Evolutionary conservation across 2,888 invertebrate species (phyloP), one percentile per base, ranked within the genome.

Genomic region (Nineta flava): DNA sequence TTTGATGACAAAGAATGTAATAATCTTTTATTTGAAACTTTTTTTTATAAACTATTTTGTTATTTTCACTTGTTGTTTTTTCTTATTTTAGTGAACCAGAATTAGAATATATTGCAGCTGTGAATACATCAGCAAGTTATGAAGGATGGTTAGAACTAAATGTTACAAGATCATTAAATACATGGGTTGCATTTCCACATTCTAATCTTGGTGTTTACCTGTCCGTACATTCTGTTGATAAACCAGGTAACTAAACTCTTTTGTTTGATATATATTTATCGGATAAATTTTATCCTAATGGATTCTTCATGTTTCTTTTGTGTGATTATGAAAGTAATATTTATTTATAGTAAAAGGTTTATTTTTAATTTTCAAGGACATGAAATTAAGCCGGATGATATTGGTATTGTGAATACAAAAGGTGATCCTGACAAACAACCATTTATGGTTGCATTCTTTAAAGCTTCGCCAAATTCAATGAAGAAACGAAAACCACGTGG

Each of bases 101-200:
- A 61, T 68, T 88, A 60, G 81, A 85, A 62, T 76, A 79, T 54
- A 73, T 88, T 15, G 81, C 85, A 31, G 74, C 83, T 5, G 75
- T 81, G 34, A 87, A 87, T 60, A 84, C 85, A 1, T 84, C 82
- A n/a, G 74, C 80, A 4, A 74, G 75, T 38, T 79, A 79, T 53
- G 81, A 86, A 55, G 92, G 92, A 9, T 94, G 94, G 94, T 64
- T 93, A 51, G 83, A 84, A 58, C 65, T 94, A 55, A 93, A 94
- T 65, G 79, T 91, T 40, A 91, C 88, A 2, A 74, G 72, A 47
- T 83, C 88, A 5, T 69, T 91, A 41, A 71, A 75, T 1, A 73
- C 80, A 46, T 95, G 94, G 94, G 76, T 90, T 53, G 73, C 76
- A 15, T 79, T 82, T 56, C 84, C 87, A 0, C 74, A 77, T 17